Percentiles rank a stretch among this genome's conserved stretches.
Evolutionary conservation across 2,113 vertebrate genomes (phyloP).

Genomic region (Tamias sibiricus): DNA sequence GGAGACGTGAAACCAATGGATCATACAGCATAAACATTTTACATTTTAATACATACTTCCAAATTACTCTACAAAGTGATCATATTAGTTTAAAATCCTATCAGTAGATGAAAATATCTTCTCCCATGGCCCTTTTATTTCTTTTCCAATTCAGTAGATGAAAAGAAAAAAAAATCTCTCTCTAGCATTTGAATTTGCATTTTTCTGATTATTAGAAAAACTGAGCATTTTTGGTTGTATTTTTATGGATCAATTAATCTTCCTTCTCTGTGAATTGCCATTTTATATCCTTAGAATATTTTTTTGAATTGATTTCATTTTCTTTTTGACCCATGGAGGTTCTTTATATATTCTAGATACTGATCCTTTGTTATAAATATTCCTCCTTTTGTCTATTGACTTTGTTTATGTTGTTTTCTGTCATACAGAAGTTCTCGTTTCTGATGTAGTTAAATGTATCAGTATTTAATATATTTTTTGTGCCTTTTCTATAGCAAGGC

Average conservation of each 20-base stretch:
- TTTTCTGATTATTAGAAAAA: not conserved
- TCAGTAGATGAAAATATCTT: not conserved
- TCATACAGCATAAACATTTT: not conserved
- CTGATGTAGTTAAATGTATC: not conserved
- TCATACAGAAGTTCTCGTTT: not conserved
- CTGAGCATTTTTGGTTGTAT: not conserved
- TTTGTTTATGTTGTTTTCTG: not conserved
- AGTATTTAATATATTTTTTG: not conserved
- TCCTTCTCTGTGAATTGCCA: conserved; percentile 38
- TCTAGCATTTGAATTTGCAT: not conserved
- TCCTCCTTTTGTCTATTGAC: not conserved
- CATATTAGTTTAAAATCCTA: not conserved
- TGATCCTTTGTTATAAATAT: conserved; percentile 56
- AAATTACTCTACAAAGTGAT: conserved; percentile 2
- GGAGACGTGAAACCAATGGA: not conserved
- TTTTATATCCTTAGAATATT: conserved; percentile 20
- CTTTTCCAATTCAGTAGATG: not conserved
- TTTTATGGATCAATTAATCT: not conserved
- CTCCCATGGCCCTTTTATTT: not conserved
- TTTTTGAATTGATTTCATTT: not conserved
- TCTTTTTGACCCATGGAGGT: not conserved
- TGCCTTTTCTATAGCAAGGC: not conserved
- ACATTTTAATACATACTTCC: not conserved
- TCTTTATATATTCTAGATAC: conserved; percentile 72
- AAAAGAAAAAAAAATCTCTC: not conserved